phyloP scores from a whole-genome alignment of 1,140 invertebrate genomes.

The Gyrodactylus salaris region DNA sequence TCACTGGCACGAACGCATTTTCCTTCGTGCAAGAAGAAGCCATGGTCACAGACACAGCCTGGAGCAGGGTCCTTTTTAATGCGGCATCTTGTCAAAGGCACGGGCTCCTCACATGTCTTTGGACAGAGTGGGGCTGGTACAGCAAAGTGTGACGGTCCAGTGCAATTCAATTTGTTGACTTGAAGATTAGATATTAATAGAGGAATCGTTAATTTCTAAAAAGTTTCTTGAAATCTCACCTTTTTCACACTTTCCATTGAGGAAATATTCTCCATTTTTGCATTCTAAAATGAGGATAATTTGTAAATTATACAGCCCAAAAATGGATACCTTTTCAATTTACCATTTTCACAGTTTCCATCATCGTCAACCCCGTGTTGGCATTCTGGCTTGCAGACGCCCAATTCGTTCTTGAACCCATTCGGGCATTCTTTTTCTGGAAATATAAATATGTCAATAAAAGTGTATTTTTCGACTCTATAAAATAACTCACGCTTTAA shows the following conservation, averaged over 20 bases:
- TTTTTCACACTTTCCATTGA: not conserved
- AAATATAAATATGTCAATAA: not conserved
- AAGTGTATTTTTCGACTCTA: not conserved
- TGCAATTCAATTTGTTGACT: not conserved
- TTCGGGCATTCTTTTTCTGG: not conserved
- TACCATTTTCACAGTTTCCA: not conserved
- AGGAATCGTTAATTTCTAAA: not conserved
- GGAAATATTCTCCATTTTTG: not conserved
- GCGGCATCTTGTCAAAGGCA: not conserved
- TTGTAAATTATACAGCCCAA: not conserved
- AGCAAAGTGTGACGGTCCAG: not conserved
- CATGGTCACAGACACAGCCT: not conserved
- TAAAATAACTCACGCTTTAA: not conserved
- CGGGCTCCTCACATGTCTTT: constrained; percentile 3
- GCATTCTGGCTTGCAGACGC: not conserved
- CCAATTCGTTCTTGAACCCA: not conserved
- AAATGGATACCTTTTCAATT: not conserved
- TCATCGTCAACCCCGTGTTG: not conserved
- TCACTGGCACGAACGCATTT: not conserved
- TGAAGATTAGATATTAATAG: not conserved
- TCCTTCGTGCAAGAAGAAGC: not conserved
- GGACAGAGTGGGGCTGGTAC: not conserved
- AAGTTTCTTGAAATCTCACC: not conserved
- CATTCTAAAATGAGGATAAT: not conserved
- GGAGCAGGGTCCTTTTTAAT: not conserved